These are phyloP conservation scores for Cassiopea xamachana DNA, from an alignment of 30 jellyfish, hydroid and myxozoan species.

Conservation along the genomic window DNA sequence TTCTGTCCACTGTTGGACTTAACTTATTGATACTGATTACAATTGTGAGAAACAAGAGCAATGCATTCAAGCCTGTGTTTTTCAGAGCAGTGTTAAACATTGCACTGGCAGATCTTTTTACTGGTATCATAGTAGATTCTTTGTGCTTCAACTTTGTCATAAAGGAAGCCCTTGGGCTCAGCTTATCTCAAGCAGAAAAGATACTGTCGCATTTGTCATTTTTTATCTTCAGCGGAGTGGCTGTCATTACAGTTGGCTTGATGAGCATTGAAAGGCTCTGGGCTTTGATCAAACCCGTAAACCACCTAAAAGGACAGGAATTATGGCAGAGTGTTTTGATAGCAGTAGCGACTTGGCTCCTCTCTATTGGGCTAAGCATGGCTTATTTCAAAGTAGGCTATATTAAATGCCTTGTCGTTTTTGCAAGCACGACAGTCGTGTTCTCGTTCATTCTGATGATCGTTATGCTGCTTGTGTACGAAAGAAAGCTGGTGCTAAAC, in stretches of 20 bases:
- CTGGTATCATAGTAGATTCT: slow-evolving; percentile 82
- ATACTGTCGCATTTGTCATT: slow-evolving; percentile 76
- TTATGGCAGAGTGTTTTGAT: slow-evolving; percentile 57
- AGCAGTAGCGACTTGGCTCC: slow-evolving; percentile 57
- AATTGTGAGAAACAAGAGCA: slow-evolving; percentile 52
- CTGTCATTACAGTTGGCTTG: slow-evolving; percentile 82
- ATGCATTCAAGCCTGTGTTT: slow-evolving; percentile 68
- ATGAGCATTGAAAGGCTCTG: slow-evolving; percentile 81
- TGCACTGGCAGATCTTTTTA: slow-evolving; percentile 81
- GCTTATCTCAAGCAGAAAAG: slow-evolving; percentile 54
- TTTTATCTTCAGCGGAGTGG: slow-evolving; percentile 84
- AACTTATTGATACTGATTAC: slow-evolving; percentile 60
- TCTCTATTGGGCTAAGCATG: slow-evolving; percentile 49
- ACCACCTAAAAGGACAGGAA: slow-evolving; percentile 71
- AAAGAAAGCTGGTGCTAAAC: slow-evolving; percentile 37
- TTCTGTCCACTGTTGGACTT: slow-evolving; percentile 53
- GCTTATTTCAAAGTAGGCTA: slow-evolving; percentile 70
- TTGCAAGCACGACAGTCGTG: slow-evolving; percentile 82
- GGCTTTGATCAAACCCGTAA: slow-evolving; percentile 78
- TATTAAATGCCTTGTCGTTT: slow-evolving; percentile 70
- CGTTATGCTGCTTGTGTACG: slow-evolving; percentile 64
- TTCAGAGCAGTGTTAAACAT: slow-evolving; percentile 79
- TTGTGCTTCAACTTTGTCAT: slow-evolving; percentile 60
- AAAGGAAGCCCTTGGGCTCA: slow-evolving; percentile 77
- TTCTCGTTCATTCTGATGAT: slow-evolving; percentile 66